phyloP scores from a whole-genome alignment of 2,888 invertebrate species.

The Eristalis pertinax region DNA sequence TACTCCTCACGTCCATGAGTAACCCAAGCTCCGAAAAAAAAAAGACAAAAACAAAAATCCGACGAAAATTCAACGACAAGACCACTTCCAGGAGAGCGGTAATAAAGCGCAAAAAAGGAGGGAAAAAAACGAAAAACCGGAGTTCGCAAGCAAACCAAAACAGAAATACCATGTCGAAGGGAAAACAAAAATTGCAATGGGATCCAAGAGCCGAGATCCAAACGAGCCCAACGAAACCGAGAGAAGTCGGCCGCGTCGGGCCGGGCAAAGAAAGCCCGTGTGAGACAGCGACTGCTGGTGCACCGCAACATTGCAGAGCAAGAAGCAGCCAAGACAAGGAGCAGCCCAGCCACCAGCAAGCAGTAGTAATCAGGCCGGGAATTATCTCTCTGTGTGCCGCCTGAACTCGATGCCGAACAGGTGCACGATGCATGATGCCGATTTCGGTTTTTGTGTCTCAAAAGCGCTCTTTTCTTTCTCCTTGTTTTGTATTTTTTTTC shows the following conservation, averaged over 20 bases:
- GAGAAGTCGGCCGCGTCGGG: constrained; percentile 18
- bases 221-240: constrained; percentile 1
- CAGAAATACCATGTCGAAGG: constrained; percentile 45
- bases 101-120: not conserved
- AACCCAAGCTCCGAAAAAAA: not conserved
- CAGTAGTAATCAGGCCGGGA: constrained; percentile 64
- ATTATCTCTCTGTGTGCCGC: constrained; percentile 57
- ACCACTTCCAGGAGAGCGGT: constrained; percentile 13
- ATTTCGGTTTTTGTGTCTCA: constrained; percentile 64
- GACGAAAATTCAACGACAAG: constrained; percentile 6
- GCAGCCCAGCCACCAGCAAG: constrained; percentile 64
- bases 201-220: constrained; percentile 45
- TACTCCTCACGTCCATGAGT: constrained; percentile 32
- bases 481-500: not conserved
- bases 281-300: not conserved
- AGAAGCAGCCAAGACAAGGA: constrained; percentile 65
- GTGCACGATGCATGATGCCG: constrained; percentile 68
- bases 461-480: not conserved
- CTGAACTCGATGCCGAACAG: constrained; percentile 61
- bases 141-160: constrained; percentile 20
- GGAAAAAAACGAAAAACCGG: constrained; percentile 8
- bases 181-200: constrained; percentile 60
- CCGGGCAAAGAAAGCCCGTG: constrained; percentile 35
- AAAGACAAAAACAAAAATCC: constrained; percentile 3
- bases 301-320: constrained; percentile 57